Base-by-base conservation (phyloP, 2,888 invertebrate genomes). In the Keiferia lycopersicella region DNA sequence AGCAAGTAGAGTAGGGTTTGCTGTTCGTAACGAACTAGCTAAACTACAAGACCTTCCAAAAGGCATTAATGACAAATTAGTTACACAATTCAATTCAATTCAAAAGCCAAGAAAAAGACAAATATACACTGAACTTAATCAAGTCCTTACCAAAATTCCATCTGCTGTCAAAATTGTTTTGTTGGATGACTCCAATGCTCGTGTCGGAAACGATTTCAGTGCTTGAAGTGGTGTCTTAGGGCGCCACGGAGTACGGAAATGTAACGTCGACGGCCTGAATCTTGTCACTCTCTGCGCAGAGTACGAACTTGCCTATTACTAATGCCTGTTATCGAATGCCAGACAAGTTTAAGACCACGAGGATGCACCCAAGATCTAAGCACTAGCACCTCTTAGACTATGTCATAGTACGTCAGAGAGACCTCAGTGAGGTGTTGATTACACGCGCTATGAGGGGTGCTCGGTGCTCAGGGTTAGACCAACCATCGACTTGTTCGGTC, bases 361-460 rank as follows among this genome's bases (percentile, higher is more conserved):
- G 69, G 69, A 69, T 71, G 68, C 71, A 73, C 51, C 70, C 69
- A 6, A 45, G 73, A 10, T 72, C 72, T 0, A 69, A 67, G 26
- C 72, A 71, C 58, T 72, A 69, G 72, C 71, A 71, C 56, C 66
- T 70, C 14, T 20, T 70, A 12, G 71, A 71, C 30, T 70, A 69
- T 34, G 50, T 68, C 2, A 68, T 70, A 8, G 67, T 69, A 10
- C 68, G 68, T 0, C 58, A 61, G 16, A 14, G 16, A 41, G 63
- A 66, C 34, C 60, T 69, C 67, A 10, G 69, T 67, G 69, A 70
- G 66, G 69, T 71, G 14, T 58, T 50, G 18, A 61, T 65, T 4
- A 68, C 66, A 14, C 60, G 64, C 41, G 63, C 62, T n/a, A 62
- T 63, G 63, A 57, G 64, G 14, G 65, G 63, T 51, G 63, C 66